Evolutionary conservation across 2,113 vertebrate genomes (phyloP).

Genomic region (Hymenochirus boettgeri): DNA sequence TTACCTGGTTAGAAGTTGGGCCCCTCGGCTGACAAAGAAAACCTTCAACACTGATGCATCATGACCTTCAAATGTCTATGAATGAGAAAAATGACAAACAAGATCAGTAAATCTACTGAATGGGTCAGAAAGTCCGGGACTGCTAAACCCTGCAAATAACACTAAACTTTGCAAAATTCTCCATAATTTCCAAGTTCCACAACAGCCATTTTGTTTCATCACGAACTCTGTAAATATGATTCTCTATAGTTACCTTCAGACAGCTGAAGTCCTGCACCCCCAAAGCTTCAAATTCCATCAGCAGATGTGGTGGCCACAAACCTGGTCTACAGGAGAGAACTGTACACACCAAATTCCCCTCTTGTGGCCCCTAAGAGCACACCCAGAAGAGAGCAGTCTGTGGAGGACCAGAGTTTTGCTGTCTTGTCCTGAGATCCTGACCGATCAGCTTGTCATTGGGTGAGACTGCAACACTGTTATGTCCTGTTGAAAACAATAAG

Average conservation of each 20-base stretch:
- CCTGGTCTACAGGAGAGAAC: slow-evolving; percentile 90
- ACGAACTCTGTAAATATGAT: too few species aligned
- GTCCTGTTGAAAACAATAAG: slow-evolving; percentile 62
- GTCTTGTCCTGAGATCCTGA: slow-evolving; percentile 90
- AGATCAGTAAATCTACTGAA: too few species aligned
- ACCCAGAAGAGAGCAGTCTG: slow-evolving; percentile 69
- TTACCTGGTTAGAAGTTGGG: slow-evolving; percentile 88
- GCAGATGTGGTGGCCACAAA: slow-evolving; percentile 86
- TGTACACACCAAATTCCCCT: slow-evolving; percentile 88
- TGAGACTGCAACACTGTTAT: slow-evolving; percentile 86
- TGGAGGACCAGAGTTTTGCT: slow-evolving; percentile 84
- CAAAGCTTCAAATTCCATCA: slow-evolving; percentile 87
- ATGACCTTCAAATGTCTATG: slow-evolving; percentile 93
- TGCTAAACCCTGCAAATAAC: too few species aligned
- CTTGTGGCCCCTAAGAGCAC: slow-evolving; percentile 81
- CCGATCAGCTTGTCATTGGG: slow-evolving; percentile 92
- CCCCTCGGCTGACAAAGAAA: slow-evolving; percentile 84
- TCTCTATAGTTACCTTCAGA: slow-evolving; percentile 93
- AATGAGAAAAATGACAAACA: too few species aligned
- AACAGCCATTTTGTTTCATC: too few species aligned
- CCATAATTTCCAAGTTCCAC: too few species aligned
- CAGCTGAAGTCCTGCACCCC: slow-evolving; percentile 87
- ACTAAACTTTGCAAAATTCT: too few species aligned
- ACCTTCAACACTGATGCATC: slow-evolving; percentile 93
- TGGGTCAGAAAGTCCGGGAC: neutral